These are phyloP conservation scores for Microcebus griseorufus DNA, from an alignment of 2,113 vertebrate species.

Conservation along the genomic window DNA sequence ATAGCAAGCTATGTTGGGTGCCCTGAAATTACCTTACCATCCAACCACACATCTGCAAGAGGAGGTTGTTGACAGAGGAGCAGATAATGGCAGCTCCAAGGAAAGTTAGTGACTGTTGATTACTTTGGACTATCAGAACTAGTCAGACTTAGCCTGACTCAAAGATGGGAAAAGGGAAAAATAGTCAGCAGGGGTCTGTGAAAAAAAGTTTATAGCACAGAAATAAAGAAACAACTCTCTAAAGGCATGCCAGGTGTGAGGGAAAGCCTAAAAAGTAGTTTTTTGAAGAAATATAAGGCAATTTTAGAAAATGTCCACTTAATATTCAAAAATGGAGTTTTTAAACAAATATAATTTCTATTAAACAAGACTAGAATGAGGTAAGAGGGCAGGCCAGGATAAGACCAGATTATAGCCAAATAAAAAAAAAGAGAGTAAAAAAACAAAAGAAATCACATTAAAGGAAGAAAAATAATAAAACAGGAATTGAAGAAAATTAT, in stretches of 20 bases:
- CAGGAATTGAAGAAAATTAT: background rate
- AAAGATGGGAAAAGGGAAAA: background rate
- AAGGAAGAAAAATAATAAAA: background rate
- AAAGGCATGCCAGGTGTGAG: background rate
- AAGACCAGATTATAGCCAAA: background rate
- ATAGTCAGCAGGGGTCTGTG: background rate
- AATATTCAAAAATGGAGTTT: background rate
- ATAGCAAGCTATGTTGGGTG: background rate
- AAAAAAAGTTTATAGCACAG: background rate
- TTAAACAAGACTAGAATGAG: slow-evolving; percentile 17
- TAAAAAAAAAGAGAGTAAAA: background rate
- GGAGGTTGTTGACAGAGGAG: background rate
- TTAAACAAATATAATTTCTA: background rate
- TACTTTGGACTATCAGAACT: background rate
- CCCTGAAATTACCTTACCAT: background rate
- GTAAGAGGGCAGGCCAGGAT: background rate
- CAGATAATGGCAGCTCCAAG: accelerated
- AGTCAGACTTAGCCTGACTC: background rate
- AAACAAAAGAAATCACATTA: background rate
- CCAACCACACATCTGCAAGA: background rate
- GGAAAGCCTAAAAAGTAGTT: background rate
- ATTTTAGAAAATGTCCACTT: slow-evolving; percentile 23
- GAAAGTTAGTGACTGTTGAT: background rate
- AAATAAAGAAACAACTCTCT: background rate
- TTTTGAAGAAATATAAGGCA: background rate